Base-by-base conservation (phyloP, 2,113 vertebrate species). In the Pygoscelis adeliae region DNA sequence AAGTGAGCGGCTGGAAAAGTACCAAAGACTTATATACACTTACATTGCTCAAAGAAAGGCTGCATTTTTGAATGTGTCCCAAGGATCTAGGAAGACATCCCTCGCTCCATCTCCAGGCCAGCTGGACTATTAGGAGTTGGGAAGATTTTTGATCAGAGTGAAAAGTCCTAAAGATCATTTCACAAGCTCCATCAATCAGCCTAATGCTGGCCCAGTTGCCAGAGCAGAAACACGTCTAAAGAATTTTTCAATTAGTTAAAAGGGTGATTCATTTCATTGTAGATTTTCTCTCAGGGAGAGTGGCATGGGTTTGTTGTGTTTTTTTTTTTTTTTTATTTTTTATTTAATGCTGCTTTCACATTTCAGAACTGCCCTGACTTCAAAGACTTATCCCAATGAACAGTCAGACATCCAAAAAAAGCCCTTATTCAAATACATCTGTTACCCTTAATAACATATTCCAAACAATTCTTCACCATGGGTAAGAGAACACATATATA, bases 181-280 rank as follows among this genome's bases (percentile, higher is more conserved):
- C 76, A 83, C 12, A 86, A 83, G 47, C 25, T n/a, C 7, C 53
- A 73, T 86, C 44, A 50, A 44, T 84, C 83, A 94, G 53, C 36
- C 46, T 73, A 77, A 85, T 46, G 34, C 47, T 85, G 79, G 58
- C 66, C 76, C 26, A 11, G 62, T n/a, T 92, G 82, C 76, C 5
- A 2, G 10, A 56, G 76, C 5, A 92, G 67, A 89, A 92, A 52
- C 7, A 11, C 0, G 10, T 49, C 59, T 66, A 46, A 79, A 93
- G 58, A 76, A 56, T 42, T 72, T 88, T 84, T 69, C 66, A 36
- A n/a, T 88, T 87, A 69, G 16, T 87, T 93, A 79, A 89, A 88
- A 83, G 30, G 5, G 18, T 2, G 1, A 80, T 80, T 66, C 0
- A 50, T 53, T 72, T 90, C 42, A 38, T 14, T 72, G 56, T 19